phyloP scores from a whole-genome alignment of 2,797 vertebrate genomes.

The Anguilla pacifica region DNA sequence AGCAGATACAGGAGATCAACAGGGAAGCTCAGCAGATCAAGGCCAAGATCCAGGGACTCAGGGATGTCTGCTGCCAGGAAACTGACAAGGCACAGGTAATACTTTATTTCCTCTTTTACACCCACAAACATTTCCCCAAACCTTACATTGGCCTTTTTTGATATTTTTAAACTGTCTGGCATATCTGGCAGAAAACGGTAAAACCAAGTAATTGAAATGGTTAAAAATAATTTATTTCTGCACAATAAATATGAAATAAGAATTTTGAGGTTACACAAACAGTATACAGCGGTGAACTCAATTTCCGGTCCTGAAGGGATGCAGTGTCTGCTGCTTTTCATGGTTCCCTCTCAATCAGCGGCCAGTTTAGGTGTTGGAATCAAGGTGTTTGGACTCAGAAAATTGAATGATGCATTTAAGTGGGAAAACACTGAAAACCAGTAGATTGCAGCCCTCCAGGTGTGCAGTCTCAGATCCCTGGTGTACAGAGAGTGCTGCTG shows the following conservation, averaged over 20 bases:
- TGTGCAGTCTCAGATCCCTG: background rate
- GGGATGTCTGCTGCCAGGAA: slow-evolving; percentile 65
- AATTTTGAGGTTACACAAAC: background rate
- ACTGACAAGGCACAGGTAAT: slow-evolving; percentile 71
- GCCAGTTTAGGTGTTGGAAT: background rate
- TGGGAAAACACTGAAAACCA: background rate
- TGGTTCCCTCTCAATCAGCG: background rate
- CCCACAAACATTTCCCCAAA: background rate
- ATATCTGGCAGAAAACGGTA: background rate
- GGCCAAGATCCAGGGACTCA: slow-evolving; percentile 67
- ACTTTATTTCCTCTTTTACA: background rate
- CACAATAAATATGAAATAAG: background rate
- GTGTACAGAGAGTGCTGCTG: background rate
- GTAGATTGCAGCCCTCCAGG: background rate
- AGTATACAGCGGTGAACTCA: background rate
- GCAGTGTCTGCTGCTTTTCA: too few relatives aligned
- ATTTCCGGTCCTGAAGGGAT: background rate
- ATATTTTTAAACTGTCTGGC: background rate
- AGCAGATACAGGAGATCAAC: slow-evolving; percentile 66
- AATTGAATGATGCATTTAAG: background rate
- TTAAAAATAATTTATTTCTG: background rate
- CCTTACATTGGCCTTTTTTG: background rate
- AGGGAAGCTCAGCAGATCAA: slow-evolving; percentile 68
- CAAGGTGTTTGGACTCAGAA: background rate
- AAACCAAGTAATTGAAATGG: background rate